Evolutionary conservation across 2,797 vertebrate genomes (phyloP).

Genomic region (Dicrostonyx torquatus): DNA sequence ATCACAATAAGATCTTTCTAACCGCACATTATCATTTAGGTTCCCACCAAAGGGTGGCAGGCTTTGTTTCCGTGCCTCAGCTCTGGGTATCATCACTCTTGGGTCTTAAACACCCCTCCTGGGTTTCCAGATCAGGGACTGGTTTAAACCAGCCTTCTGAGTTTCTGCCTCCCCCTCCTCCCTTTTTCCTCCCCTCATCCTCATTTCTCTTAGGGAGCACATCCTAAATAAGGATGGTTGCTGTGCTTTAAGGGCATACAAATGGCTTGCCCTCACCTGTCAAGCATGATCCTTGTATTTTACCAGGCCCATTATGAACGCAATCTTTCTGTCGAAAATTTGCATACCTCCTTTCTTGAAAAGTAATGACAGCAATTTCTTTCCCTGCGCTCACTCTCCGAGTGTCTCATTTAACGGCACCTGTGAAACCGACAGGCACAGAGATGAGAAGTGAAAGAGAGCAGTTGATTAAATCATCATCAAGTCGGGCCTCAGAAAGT

Average conservation of each 20-base stretch:
- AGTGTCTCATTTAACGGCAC: conserved; percentile 98
- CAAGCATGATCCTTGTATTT: conserved; percentile 94
- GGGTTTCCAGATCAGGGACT: background rate
- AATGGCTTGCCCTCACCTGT: conserved; percentile 94
- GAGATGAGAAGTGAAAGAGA: conserved; percentile 99
- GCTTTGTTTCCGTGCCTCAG: background rate
- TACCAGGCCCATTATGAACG: conserved; percentile 95
- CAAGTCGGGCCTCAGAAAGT: conserved; percentile 98
- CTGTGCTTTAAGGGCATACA: conserved; percentile 91
- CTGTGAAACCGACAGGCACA: conserved; percentile 96
- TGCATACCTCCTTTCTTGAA: conserved; percentile 97
- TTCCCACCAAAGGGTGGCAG: background rate
- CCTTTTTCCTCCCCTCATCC: conserved; percentile 51
- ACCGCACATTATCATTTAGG: background rate
- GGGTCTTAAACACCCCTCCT: background rate
- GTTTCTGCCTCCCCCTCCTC: background rate
- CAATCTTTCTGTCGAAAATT: conserved; percentile 96
- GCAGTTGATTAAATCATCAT: conserved; percentile 99
- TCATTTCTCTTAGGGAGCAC: conserved; percentile 85
- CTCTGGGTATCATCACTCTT: background rate
- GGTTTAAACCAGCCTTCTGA: background rate
- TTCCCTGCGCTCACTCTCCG: conserved; percentile 90
- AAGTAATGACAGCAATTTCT: conserved; percentile 99
- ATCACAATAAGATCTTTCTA: background rate
- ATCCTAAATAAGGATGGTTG: conserved; percentile 87